Conservation (phyloP, 2,797 vertebrate species). For the Setipinna tenuifilis region DNA sequence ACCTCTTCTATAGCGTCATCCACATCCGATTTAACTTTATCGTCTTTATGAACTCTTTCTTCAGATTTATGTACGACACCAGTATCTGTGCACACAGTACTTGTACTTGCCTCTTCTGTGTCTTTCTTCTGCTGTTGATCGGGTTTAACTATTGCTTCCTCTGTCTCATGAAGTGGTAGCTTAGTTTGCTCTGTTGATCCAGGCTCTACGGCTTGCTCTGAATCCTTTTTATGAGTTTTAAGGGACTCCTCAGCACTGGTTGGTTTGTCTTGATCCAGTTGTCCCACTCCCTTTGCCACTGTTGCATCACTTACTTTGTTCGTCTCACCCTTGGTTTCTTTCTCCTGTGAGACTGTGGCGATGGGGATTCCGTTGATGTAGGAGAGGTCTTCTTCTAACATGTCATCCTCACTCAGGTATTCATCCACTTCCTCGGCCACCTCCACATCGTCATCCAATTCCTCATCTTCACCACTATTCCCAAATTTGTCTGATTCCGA, state of each 20-base stretch:
- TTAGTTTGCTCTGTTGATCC: neutral
- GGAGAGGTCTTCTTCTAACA: neutral
- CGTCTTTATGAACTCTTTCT: neutral
- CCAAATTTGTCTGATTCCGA: constrained; percentile 54
- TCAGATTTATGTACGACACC: neutral
- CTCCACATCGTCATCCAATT: constrained; percentile 69
- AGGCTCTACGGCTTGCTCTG: neutral
- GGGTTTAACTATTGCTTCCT: neutral
- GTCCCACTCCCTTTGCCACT: neutral
- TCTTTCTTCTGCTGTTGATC: constrained; percentile 20
- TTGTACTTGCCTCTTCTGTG: neutral
- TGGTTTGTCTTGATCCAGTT: neutral
- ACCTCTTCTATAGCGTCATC: neutral
- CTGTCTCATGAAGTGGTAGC: neutral
- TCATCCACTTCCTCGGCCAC: constrained; percentile 63
- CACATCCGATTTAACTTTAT: neutral
- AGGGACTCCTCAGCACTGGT: neutral
- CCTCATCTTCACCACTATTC: constrained; percentile 49
- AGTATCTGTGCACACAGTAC: constrained; percentile 5
- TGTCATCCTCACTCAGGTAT: constrained; percentile 34
- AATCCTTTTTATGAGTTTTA: neutral
- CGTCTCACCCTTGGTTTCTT: neutral
- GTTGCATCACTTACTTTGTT: neutral
- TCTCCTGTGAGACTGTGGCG: neutral
- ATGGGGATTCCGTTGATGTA: neutral